phyloP scores from a whole-genome alignment of 2,888 invertebrate species.

The Julus scandinavius region DNA sequence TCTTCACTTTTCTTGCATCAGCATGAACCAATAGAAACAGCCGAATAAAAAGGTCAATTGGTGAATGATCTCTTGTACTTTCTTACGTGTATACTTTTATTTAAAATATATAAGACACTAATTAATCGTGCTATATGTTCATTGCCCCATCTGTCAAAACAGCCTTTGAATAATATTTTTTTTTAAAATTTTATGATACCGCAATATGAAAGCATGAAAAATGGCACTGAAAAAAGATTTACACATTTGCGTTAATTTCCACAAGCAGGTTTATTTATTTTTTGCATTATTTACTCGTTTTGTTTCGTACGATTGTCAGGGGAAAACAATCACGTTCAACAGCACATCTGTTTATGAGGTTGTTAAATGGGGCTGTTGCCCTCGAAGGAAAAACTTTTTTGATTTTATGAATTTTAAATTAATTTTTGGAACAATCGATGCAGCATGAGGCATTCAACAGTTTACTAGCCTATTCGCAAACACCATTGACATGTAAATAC shows the following conservation, averaged over 20 bases:
- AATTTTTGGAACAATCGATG: neutral
- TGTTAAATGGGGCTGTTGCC: neutral
- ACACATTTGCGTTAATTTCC: too few species aligned
- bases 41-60: too few species aligned
- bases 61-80: too few species aligned
- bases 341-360: neutral
- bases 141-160: too few species aligned
- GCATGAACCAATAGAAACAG: neutral
- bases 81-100: too few species aligned
- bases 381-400: neutral
- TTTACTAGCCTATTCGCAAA: neutral
- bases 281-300: neutral
- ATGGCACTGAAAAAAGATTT: too few species aligned
- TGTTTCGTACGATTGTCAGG: neutral
- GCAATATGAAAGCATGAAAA: too few species aligned
- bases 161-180: too few species aligned
- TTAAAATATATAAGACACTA: too few species aligned
- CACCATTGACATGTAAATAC: slow-evolving; percentile 6
- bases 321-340: neutral
- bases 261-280: neutral
- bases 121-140: too few species aligned
- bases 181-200: too few species aligned
- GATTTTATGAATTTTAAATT: slow-evolving; percentile 40
- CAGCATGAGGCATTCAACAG: neutral
- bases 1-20: neutral